Conservation (phyloP, 2,888 invertebrate genomes). For the Quadriops clusia region DNA sequence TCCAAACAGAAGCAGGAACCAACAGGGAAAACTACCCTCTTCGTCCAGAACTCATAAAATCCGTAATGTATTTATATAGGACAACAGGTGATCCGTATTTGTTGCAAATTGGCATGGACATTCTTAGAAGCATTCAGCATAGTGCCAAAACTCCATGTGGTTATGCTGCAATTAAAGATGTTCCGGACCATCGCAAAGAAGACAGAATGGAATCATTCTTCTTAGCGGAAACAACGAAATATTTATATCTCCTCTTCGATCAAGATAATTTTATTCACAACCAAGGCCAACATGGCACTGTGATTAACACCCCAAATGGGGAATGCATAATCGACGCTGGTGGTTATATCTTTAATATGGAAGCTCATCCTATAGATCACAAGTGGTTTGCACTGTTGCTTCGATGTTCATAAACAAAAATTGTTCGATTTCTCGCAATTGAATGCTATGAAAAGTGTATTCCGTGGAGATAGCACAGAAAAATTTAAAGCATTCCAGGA, state of each 20-base stretch:
- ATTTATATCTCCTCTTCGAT: constrained; percentile 92
- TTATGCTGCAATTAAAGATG: constrained; percentile 96
- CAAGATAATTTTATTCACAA: constrained; percentile 93
- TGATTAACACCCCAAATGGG: constrained; percentile 69
- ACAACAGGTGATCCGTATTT: constrained; percentile 89
- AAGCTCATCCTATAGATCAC: constrained; percentile 96
- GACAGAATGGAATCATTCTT: constrained; percentile 99
- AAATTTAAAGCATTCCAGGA: constrained; percentile 6
- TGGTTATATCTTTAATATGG: constrained; percentile 93
- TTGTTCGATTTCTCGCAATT: constrained; percentile 35
- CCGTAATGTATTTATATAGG: constrained; percentile 90
- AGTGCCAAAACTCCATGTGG: constrained; percentile 91
- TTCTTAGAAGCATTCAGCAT: constrained; percentile 85
- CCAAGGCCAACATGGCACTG: constrained; percentile 62
- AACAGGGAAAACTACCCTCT: constrained; percentile 88
- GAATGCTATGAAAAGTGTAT: constrained; percentile 28
- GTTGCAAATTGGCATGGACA: constrained; percentile 87
- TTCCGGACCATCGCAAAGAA: constrained; percentile 85
- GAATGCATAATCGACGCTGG: constrained; percentile 83
- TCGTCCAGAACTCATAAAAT: constrained; percentile 92
- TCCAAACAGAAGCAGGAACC: constrained; percentile 70
- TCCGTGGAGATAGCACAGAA: constrained; percentile 26
- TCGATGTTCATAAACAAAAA: constrained; percentile 39
- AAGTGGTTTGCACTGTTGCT: constrained; percentile 80
- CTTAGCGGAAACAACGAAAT: constrained; percentile 95